Conservation (phyloP, 2,113 vertebrate genomes). For the Ophiodon elongatus region DNA sequence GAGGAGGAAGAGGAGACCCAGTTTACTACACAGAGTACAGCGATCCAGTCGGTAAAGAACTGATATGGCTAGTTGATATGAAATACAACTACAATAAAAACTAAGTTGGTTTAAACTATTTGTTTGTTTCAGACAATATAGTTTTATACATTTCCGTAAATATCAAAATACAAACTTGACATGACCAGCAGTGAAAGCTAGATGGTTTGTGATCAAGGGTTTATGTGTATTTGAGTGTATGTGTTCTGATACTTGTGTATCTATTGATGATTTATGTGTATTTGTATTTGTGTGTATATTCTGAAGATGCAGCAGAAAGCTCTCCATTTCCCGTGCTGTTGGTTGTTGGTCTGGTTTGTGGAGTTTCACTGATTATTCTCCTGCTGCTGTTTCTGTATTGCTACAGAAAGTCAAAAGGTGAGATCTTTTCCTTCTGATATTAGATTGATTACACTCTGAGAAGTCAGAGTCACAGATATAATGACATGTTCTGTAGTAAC, state of each 20-base stretch:
- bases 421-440: background rate
- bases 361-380: constrained; percentile 34
- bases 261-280: too few species aligned
- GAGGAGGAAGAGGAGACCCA: constrained; percentile 31
- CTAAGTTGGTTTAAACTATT: background rate
- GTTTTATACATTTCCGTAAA: background rate
- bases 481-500: background rate
- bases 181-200: too few species aligned
- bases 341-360: constrained; percentile 30
- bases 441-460: background rate
- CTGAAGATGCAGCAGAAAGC: background rate
- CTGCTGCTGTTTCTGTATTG: constrained; percentile 10
- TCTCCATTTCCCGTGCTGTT: background rate
- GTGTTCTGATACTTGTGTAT: too few species aligned
- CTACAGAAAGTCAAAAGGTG: constrained; percentile 50
- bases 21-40: constrained; percentile 28
- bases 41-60: background rate
- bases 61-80: background rate
- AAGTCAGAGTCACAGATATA: background rate
- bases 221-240: background rate
- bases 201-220: background rate
- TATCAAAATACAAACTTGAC: background rate
- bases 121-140: background rate
- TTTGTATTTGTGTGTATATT: background rate
- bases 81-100: fast-evolving